Conservation (phyloP, 2,797 vertebrate species). For the Lutjanus campechanus region DNA sequence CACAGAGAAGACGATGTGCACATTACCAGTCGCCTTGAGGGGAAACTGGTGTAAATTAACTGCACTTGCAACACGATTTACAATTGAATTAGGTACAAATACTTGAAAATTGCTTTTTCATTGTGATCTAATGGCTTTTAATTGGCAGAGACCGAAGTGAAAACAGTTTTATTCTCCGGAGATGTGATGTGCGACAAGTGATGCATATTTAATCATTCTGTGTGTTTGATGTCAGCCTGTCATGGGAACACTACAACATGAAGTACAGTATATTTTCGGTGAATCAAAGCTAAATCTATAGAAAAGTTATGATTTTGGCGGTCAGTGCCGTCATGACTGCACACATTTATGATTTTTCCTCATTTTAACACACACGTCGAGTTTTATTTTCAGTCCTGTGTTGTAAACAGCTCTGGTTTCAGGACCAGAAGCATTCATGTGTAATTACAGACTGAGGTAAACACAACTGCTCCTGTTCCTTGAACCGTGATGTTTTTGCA, state of each 20-base stretch:
- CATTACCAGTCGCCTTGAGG: constrained; percentile 46
- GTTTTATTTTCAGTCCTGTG: not conserved
- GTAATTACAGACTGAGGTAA: constrained; percentile 20
- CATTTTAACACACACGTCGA: not conserved
- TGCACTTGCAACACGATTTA: constrained; percentile 40
- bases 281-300: not conserved
- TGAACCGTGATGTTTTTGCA: constrained; percentile 21
- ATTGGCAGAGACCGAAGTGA: constrained; percentile 49
- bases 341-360: not conserved
- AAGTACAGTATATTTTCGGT: not conserved
- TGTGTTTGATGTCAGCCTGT: constrained; percentile 2
- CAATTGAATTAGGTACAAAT: constrained; percentile 62
- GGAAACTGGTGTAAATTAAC: constrained; percentile 55
- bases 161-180: constrained; percentile 49
- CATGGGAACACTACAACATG: not conserved
- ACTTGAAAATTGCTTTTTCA: constrained; percentile 63
- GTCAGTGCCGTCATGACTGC: not conserved
- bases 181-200: constrained; percentile 4
- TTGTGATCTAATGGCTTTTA: constrained; percentile 61
- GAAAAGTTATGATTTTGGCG: not conserved
- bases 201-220: constrained; percentile 37
- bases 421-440: constrained; percentile 5
- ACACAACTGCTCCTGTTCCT: not conserved
- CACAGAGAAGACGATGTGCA: constrained; percentile 21
- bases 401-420: constrained; percentile 3